Conservation (phyloP, 2,888 invertebrate genomes). For the Arrhopalites spinosus region DNA sequence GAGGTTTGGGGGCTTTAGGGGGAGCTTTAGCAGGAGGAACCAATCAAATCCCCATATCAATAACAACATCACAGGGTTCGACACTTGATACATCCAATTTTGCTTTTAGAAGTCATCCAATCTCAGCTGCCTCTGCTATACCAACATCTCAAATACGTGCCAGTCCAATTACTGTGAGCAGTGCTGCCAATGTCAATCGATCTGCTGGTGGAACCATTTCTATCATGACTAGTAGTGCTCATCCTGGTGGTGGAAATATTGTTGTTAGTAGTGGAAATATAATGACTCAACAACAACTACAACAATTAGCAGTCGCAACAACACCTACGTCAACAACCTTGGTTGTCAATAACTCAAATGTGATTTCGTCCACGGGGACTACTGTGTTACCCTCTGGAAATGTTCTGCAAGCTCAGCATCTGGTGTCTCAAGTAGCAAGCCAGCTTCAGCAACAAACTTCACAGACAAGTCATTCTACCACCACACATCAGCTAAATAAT, state of each 20-base stretch:
- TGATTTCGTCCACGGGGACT: slow-evolving; percentile 26
- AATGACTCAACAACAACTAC: neutral
- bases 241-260: slow-evolving; percentile 3
- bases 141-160: neutral
- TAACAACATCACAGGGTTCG: slow-evolving; percentile 23
- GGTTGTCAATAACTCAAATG: slow-evolving; percentile 27
- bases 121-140: neutral
- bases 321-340: neutral
- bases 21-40: neutral
- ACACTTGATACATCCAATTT: slow-evolving; percentile 19
- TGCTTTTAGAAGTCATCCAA: slow-evolving; percentile 1
- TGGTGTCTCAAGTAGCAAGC: slow-evolving; percentile 26
- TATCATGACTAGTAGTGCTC: slow-evolving; percentile 3
- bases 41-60: slow-evolving; percentile 26
- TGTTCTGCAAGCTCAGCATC: slow-evolving; percentile 24
- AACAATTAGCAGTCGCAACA: slow-evolving; percentile 2
- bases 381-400: slow-evolving; percentile 27
- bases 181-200: neutral
- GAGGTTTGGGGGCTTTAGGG: slow-evolving; percentile 33
- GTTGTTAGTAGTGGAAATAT: neutral
- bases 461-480: neutral
- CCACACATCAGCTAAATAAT: slow-evolving; percentile 40
- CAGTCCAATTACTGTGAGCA: slow-evolving; percentile 5
- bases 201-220: slow-evolving; percentile 16
- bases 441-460: slow-evolving; percentile 25